These are phyloP conservation scores for Pemphredon lugubris DNA, from an alignment of 2,888 invertebrate species.

Conservation along the genomic window DNA sequence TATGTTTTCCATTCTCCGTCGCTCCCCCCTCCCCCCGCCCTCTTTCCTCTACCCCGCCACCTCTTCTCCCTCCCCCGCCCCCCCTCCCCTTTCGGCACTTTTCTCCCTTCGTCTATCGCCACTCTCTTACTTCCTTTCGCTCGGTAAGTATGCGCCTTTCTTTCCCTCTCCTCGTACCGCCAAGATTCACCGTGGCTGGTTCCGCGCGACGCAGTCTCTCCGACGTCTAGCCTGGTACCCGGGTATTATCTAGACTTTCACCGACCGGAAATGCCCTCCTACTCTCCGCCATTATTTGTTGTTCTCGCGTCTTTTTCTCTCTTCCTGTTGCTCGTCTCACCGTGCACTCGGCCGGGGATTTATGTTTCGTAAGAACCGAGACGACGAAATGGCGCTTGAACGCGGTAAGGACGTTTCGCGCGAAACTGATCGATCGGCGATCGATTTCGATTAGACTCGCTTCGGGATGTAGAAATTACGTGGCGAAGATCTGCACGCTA, in stretches of 20 bases:
- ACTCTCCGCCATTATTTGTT: constrained; percentile 49
- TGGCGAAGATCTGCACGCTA: no score
- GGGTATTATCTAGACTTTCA: constrained; percentile 73
- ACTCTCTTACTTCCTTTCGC: background rate
- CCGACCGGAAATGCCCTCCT: constrained; percentile 66
- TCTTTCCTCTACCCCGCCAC: constrained; percentile 4
- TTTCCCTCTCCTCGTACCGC: constrained; percentile 7
- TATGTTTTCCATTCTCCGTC: constrained; percentile 43
- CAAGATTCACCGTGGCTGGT: constrained; percentile 58
- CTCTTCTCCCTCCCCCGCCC: constrained; percentile 18
- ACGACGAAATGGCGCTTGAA: background rate
- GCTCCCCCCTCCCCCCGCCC: background rate
- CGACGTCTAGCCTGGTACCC: constrained; percentile 71
- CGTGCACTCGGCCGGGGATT: background rate
- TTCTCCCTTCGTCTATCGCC: background rate
- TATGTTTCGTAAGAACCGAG: background rate
- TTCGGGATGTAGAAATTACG: no score
- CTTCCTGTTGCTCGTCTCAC: background rate
- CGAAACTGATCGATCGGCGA: no score
- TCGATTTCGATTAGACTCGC: no score
- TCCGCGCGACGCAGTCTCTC: constrained; percentile 72
- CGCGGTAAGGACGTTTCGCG: background rate
- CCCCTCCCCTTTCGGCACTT: no score
- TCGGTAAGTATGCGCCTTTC: no score
- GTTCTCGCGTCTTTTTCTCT: constrained; percentile 41